phyloP scores from a whole-genome alignment of 1,140 invertebrate genomes.

The Drosophila parabipectinata region DNA sequence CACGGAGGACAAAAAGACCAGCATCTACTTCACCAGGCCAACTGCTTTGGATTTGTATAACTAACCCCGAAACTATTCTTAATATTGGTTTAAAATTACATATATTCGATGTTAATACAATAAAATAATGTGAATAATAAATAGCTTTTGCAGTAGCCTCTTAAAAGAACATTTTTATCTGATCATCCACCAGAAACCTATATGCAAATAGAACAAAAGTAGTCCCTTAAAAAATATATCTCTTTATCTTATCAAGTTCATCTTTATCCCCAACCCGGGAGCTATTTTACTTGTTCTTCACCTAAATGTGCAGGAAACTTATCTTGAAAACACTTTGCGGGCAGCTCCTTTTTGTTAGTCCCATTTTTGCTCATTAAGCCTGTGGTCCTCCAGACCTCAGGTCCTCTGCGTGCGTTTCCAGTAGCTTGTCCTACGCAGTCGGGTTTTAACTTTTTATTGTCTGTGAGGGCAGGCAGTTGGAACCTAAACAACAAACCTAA shows the following conservation, averaged over 20 bases:
- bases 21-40: conserved; percentile 40
- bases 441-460: conserved; percentile 47
- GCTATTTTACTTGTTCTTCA: conserved; percentile 11
- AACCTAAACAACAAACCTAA: neutral
- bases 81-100: neutral
- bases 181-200: neutral
- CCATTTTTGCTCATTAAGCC: conserved; percentile 44
- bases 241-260: conserved; percentile 9
- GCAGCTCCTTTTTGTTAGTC: conserved; percentile 29
- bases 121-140: no score
- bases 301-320: conserved; percentile 23
- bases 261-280: neutral
- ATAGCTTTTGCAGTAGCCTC: no score
- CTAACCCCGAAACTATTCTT: neutral
- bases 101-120: no score
- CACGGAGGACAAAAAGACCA: conserved; percentile 28
- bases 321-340: conserved; percentile 24
- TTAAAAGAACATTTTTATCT: no score
- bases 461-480: conserved; percentile 4
- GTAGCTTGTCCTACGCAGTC: conserved; percentile 45
- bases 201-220: conserved; percentile 21
- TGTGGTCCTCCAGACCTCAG: no score
- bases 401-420: conserved; percentile 28
- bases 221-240: conserved; percentile 1
- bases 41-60: conserved; percentile 10